Percentiles rank a stretch among this genome's conserved stretches.
Conservation (phyloP, 2,888 invertebrate species). For the Ypsolopha sequella region DNA sequence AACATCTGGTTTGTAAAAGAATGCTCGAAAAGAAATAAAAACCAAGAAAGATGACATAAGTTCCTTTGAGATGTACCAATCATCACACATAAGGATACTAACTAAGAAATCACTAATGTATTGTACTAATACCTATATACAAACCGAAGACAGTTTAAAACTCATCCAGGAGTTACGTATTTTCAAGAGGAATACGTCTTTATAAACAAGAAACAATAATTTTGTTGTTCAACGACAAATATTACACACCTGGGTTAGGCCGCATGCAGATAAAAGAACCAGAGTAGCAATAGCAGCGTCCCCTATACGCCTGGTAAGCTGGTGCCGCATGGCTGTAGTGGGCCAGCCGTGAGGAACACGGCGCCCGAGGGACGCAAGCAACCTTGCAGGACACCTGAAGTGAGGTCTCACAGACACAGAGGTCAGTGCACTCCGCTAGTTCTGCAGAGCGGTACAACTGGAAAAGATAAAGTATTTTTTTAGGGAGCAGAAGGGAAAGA, state of each 20-base stretch:
- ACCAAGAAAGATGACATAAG: no score
- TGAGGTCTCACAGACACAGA: slow-evolving; percentile 87
- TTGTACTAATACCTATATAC: no score
- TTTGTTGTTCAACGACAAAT: no score
- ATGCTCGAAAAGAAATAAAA: no score
- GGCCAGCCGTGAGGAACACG: slow-evolving; percentile 89
- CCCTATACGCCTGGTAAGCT: slow-evolving; percentile 90
- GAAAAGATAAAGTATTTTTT: slow-evolving; percentile 21
- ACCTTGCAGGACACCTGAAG: slow-evolving; percentile 86
- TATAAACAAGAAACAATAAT: no score
- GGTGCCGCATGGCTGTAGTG: slow-evolving; percentile 93
- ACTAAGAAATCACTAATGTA: no score
- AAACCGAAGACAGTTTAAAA: no score
- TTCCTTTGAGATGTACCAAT: no score
- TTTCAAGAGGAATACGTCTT: no score
- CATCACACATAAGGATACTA: no score
- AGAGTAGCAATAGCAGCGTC: slow-evolving; percentile 91
- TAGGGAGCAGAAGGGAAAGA: neutral
- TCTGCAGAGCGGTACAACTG: slow-evolving; percentile 88
- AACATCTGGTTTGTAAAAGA: no score
- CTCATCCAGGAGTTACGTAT: no score
- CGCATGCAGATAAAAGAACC: slow-evolving; percentile 94
- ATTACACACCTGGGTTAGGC: slow-evolving; percentile 71
- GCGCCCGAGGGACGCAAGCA: slow-evolving; percentile 88
- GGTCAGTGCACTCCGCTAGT: slow-evolving; percentile 87